phyloP scores from a whole-genome alignment of 2,888 invertebrate species.

The Galerucella nymphaeae region DNA sequence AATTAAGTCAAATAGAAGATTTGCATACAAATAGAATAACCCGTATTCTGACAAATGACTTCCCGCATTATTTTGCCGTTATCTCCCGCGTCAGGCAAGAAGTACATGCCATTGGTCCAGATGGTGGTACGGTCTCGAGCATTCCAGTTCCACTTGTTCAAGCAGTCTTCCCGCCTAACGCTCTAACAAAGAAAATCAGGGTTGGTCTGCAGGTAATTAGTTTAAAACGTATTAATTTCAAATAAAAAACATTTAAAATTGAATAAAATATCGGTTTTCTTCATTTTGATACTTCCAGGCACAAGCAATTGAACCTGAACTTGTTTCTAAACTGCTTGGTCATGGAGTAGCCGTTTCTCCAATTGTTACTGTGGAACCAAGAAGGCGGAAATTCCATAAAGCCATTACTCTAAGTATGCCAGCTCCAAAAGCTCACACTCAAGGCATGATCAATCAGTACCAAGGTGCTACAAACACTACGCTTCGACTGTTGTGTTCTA shows the following conservation, averaged over 20 bases:
- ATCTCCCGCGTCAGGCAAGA: conserved; percentile 96
- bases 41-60: conserved; percentile 94
- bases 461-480: conserved; percentile 80
- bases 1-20: conserved; percentile 83
- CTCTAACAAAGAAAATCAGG: conserved; percentile 98
- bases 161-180: conserved; percentile 90
- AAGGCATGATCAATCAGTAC: conserved; percentile 87
- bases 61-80: conserved; percentile 98
- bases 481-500: conserved; percentile 91
- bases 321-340: conserved; percentile 88
- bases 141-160: conserved; percentile 90
- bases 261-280: not conserved
- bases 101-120: conserved; percentile 96
- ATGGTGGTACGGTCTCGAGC: conserved; percentile 96
- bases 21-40: conserved; percentile 90
- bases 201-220: conserved; percentile 87
- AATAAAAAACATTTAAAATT: not conserved
- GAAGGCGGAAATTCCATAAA: conserved; percentile 98
- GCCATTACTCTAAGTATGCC: conserved; percentile 98
- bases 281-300: conserved; percentile 71
- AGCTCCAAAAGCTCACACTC: conserved; percentile 73
- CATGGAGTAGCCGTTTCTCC: conserved; percentile 98
- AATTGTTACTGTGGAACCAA: conserved; percentile 97
- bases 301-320: conserved; percentile 89
- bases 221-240: not conserved